Evolutionary conservation across 2,888 invertebrate genomes (phyloP), one percentile per base, ranked within the genome.

Genomic region (Punctoribates punctum): DNA sequence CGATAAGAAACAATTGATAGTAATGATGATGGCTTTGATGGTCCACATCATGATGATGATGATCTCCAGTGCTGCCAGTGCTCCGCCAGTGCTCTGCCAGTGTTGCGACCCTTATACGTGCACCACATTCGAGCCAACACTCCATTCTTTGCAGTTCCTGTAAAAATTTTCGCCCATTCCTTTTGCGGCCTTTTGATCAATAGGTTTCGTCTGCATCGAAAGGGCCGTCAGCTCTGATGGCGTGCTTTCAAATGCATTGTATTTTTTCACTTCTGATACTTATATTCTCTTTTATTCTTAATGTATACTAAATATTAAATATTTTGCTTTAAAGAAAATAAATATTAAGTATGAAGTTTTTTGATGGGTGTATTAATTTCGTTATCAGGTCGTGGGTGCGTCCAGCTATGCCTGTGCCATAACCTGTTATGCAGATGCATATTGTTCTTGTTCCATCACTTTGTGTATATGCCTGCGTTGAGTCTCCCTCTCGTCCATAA

Each of bases 341-440:
- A 62, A 34, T 62, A 62, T 62, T 62, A 62, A 34, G n/a, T 62
- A 34, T 34, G 15, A 29, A 27, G 62, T 23, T 42, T 38, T 42
- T 70, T 70, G 38, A 70, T 70, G 70, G 70, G 70, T 70, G 70
- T 70, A 70, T 70, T 70, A 70, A 70, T 70, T 70, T 70, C 70
- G 70, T 70, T 70, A 70, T 70, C 70, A 70, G 70, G 70, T 70
- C 70, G 70, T 70, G 70, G 70, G 70, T 70, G 70, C 70, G 70
- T 70, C 70, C 70, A 70, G 27, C 62, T 34, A n/a, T 34, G 62
- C 29, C 62, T 62, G 23, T 70, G 42, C 70, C 70, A 70, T 42
- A 70, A 70, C 70, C 70, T 70, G 70, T 70, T 70, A 70, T 70
- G 70, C 70, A 70, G 70, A 70, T 70, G 70, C 70, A 70, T 70